Percentiles rank a stretch among this genome's conserved stretches.
Evolutionary conservation across 2,113 vertebrate species (phyloP).

Genomic region (Mustelus asterias): DNA sequence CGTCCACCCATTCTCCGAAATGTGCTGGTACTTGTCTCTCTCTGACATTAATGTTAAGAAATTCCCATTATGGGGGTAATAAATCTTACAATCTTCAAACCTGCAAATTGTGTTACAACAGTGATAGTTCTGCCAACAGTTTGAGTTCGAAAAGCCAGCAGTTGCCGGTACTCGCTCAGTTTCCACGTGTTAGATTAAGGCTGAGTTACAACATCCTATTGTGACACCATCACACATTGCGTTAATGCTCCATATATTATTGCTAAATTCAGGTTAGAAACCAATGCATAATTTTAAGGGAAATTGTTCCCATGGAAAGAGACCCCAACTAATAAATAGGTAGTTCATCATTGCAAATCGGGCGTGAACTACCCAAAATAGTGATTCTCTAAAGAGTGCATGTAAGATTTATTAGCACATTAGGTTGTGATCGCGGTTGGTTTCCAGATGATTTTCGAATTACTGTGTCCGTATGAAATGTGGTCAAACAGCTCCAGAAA

Average conservation of each 20-base stretch:
- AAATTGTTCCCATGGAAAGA: neutral
- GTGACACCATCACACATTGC: conserved; percentile 29
- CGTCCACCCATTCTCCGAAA: conserved; percentile 5
- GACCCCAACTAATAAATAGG: conserved; percentile 17
- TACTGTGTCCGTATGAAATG: neutral
- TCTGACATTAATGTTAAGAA: conserved; percentile 37
- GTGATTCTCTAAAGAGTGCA: neutral
- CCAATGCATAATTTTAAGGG: conserved; percentile 26
- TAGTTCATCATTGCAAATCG: neutral
- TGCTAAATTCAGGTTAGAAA: conserved; percentile 30
- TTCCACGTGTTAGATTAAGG: conserved; percentile 33
- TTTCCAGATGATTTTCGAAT: conserved; percentile 11
- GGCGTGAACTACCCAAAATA: neutral
- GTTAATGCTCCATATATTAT: conserved; percentile 34
- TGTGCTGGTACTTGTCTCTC: conserved; percentile 34
- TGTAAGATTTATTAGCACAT: neutral
- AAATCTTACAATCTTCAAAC: conserved; percentile 34
- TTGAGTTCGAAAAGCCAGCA: conserved; percentile 36
- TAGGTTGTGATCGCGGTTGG: neutral
- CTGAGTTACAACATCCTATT: conserved; percentile 28
- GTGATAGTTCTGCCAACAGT: conserved; percentile 36
- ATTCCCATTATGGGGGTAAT: conserved; percentile 35
- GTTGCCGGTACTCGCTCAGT: conserved; percentile 20
- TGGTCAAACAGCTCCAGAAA: neutral
- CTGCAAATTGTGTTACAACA: conserved; percentile 34